Conservation (phyloP, 2,888 invertebrate species). For the Suillia variegata region DNA sequence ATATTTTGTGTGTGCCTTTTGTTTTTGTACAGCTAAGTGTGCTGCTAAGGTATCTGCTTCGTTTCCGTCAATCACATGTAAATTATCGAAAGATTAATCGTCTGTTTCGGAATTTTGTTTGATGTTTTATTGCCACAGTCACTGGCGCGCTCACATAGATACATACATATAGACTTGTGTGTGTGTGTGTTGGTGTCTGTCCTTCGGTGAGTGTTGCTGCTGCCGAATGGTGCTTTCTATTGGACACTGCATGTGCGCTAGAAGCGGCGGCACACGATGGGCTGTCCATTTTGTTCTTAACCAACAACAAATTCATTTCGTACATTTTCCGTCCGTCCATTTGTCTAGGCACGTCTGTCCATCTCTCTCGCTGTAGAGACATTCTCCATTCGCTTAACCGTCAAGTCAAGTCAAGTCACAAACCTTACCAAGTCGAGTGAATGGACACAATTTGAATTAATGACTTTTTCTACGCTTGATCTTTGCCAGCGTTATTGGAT, state of each 20-base stretch:
- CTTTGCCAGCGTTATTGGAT: slow-evolving; percentile 38
- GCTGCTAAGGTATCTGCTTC: slow-evolving; percentile 41
- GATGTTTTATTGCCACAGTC: slow-evolving; percentile 52
- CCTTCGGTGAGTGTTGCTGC: slow-evolving; percentile 16
- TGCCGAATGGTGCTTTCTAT: slow-evolving; percentile 25
- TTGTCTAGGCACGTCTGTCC: slow-evolving; percentile 14
- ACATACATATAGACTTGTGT: slow-evolving; percentile 18
- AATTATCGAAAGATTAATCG: slow-evolving; percentile 60
- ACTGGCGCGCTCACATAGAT: too few species aligned
- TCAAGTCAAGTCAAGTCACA: neutral
- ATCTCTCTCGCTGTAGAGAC: slow-evolving; percentile 37
- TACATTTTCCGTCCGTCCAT: neutral
- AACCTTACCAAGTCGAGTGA: slow-evolving; percentile 33
- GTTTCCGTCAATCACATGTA: slow-evolving; percentile 59
- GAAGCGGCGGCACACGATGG: slow-evolving; percentile 18
- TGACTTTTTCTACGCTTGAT: slow-evolving; percentile 54
- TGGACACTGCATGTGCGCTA: slow-evolving; percentile 12
- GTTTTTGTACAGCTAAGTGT: neutral
- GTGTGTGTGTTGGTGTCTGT: slow-evolving; percentile 14
- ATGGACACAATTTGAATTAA: slow-evolving; percentile 55
- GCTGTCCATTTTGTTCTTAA: slow-evolving; percentile 24
- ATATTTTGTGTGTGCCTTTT: neutral
- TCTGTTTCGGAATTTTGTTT: slow-evolving; percentile 56
- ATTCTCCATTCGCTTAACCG: slow-evolving; percentile 17
- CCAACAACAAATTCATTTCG: too few species aligned